phyloP scores from a whole-genome alignment of 2,113 vertebrate species.

The Eublepharis macularius region DNA sequence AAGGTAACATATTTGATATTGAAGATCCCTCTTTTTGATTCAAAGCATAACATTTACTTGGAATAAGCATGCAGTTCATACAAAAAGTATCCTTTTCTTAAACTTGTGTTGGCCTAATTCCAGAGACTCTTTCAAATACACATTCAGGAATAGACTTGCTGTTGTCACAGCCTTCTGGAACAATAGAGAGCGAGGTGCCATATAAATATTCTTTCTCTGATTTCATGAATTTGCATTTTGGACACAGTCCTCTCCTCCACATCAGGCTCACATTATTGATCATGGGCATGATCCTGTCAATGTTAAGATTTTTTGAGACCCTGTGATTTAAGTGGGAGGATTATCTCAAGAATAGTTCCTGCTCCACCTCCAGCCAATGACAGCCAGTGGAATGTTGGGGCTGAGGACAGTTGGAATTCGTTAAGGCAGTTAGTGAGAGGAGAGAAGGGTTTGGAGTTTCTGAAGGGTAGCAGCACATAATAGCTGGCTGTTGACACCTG shows the following conservation, averaged over 20 bases:
- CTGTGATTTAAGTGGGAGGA: too few relatives aligned
- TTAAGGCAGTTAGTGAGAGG: too few relatives aligned
- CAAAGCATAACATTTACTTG: rapidly evolving
- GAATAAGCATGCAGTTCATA: background rate
- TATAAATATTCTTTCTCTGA: background rate
- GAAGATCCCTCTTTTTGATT: background rate
- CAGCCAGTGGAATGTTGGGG: too few relatives aligned
- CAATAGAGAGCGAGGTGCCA: background rate
- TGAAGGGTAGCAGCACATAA: too few relatives aligned
- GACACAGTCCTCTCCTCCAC: too few relatives aligned
- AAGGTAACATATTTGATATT: background rate
- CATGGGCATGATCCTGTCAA: background rate
- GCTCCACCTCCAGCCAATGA: too few relatives aligned
- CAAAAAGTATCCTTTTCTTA: background rate
- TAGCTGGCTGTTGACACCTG: too few relatives aligned
- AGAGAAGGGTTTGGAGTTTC: too few relatives aligned
- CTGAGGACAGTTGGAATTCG: too few relatives aligned
- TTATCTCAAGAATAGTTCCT: too few relatives aligned
- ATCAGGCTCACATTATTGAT: background rate
- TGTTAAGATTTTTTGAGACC: background rate
- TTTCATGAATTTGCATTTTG: background rate
- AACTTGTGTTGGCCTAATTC: conserved; percentile 46
- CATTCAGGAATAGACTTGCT: background rate
- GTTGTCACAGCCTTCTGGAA: background rate
- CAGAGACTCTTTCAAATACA: background rate